Evolutionary conservation across 1,140 invertebrate genomes (phyloP).

Genomic region (Alviniconcha marisindica): DNA sequence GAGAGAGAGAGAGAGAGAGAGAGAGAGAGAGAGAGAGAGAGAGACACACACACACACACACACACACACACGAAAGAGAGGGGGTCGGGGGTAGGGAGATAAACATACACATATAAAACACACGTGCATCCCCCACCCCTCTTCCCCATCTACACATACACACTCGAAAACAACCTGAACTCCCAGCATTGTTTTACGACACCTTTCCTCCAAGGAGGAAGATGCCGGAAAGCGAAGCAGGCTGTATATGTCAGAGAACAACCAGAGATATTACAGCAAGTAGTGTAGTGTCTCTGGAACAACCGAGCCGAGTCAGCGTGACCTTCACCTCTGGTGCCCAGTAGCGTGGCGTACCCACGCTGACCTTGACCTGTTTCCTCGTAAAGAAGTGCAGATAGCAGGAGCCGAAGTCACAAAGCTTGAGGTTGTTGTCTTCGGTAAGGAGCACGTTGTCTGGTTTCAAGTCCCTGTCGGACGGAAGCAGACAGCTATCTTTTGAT

Average conservation of each 20-base stretch:
- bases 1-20: constrained; percentile 17
- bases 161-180: background rate
- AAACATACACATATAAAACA: background rate
- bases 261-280: too few species aligned
- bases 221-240: too few species aligned
- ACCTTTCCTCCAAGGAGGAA: too few species aligned
- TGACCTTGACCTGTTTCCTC: constrained; percentile 8
- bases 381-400: background rate
- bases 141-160: background rate
- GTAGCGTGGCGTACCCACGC: constrained; percentile 15
- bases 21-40: background rate
- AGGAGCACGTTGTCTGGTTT: constrained; percentile 11
- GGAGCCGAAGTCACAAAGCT: constrained; percentile 14
- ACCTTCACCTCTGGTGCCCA: constrained; percentile 6
- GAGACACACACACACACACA: background rate
- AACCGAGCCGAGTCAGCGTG: too few species aligned
- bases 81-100: background rate
- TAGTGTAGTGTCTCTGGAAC: too few species aligned
- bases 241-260: too few species aligned
- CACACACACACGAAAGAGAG: background rate
- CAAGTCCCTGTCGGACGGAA: background rate
- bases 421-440: background rate
- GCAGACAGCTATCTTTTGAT: too few species aligned
- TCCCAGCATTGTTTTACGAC: too few species aligned
- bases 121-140: background rate